Evolutionary conservation across 2,113 vertebrate genomes (phyloP).

Genomic region (Lasiurus borealis): DNA sequence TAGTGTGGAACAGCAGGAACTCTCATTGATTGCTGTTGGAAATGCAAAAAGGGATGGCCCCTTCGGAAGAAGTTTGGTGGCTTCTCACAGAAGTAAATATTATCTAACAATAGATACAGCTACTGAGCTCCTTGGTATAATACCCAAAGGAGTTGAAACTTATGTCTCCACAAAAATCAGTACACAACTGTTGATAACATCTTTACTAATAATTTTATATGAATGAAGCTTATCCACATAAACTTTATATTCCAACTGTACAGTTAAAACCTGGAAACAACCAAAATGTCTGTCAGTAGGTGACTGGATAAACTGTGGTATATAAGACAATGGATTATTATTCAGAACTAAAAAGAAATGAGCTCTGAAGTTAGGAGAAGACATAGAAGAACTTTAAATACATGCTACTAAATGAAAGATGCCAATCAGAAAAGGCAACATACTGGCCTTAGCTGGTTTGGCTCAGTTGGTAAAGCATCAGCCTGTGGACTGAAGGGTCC

Average conservation of each 20-base stretch:
- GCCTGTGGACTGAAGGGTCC: too few species aligned
- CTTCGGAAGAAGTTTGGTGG: background rate
- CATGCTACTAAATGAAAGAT: background rate
- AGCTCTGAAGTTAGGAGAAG: background rate
- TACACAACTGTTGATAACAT: background rate
- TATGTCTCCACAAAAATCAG: background rate
- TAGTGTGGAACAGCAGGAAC: background rate
- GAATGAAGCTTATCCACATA: background rate
- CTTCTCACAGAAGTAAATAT: background rate
- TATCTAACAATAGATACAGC: background rate
- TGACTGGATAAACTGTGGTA: background rate
- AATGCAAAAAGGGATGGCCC: background rate
- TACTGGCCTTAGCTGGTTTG: background rate
- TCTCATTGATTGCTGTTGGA: background rate
- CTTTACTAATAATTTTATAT: background rate
- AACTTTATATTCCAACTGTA: constrained; percentile 15
- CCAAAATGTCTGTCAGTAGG: background rate
- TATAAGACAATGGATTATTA: background rate
- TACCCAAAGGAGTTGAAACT: background rate
- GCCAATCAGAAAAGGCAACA: background rate
- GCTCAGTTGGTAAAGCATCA: too few species aligned
- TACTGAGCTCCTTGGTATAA: background rate
- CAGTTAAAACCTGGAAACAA: background rate
- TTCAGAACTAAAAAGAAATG: background rate
- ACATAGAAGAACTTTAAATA: background rate